Conservation (phyloP, 2,113 vertebrate genomes). For the Urocynchramus pylzowi region DNA sequence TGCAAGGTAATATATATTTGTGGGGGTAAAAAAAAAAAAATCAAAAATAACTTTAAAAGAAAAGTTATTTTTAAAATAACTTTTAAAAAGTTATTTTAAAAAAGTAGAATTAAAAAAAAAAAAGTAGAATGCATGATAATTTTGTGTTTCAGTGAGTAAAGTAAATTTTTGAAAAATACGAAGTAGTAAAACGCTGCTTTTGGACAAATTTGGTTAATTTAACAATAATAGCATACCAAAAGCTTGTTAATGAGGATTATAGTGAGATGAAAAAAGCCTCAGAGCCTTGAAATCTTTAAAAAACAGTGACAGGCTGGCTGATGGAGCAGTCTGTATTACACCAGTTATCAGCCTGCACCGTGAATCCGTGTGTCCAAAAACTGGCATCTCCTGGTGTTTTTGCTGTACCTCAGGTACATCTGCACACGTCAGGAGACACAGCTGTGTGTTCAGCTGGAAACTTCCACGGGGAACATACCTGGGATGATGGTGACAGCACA, state of each 20-base stretch:
- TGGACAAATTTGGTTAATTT: not conserved
- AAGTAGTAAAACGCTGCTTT: not conserved
- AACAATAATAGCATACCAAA: not conserved
- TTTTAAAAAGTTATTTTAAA: no score
- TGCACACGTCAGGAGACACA: not conserved
- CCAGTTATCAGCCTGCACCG: not conserved
- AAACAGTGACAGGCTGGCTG: not conserved
- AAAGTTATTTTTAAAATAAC: no score
- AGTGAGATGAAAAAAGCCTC: not conserved
- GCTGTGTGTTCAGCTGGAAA: not conserved
- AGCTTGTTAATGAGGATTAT: not conserved
- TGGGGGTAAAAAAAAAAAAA: no score
- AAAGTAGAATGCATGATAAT: not conserved
- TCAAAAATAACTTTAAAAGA: not conserved
- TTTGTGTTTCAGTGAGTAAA: not conserved
- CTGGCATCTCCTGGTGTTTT: not conserved
- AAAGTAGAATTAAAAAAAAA: no score
- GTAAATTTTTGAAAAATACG: not conserved
- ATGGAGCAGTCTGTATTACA: not conserved
- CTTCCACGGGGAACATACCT: fast-evolving
- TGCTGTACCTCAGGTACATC: not conserved
- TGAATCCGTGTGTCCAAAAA: fast-evolving
- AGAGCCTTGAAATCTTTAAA: not conserved
- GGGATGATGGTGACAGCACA: not conserved
- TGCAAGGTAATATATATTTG: not conserved